Evolutionary conservation across 2,113 vertebrate species (phyloP).

Genomic region (Pterocles gutturalis): DNA sequence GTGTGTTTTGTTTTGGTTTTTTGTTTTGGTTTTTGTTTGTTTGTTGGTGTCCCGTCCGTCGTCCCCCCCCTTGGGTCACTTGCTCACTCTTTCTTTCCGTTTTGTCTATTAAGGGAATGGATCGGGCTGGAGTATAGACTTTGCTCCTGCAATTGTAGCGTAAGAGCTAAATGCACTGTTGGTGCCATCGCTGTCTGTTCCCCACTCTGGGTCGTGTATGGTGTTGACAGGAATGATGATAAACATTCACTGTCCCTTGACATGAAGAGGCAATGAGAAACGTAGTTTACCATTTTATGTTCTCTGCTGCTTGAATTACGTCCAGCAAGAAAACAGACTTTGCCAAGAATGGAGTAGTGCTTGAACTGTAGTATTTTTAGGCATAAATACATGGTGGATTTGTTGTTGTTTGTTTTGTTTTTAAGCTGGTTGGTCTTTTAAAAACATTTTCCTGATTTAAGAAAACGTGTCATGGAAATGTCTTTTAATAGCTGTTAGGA

Average conservation of each 20-base stretch:
- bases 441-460: neutral
- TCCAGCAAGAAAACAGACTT: neutral
- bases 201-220: neutral
- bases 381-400: neutral
- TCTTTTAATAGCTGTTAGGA: neutral
- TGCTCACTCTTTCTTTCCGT: neutral
- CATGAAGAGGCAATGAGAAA: neutral
- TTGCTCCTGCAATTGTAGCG: neutral
- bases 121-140: neutral
- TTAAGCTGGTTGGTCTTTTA: neutral
- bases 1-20: neutral
- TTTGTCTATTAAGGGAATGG: neutral
- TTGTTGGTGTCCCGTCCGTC: no score
- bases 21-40: neutral
- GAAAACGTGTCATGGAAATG: neutral
- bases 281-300: neutral
- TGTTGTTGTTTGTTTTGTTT: neutral
- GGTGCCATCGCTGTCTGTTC: neutral
- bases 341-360: neutral
- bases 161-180: neutral
- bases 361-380: neutral
- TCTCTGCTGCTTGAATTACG: conserved; percentile 6
- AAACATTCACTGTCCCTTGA: conserved; percentile 34
- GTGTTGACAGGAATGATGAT: conserved; percentile 41
- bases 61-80: neutral